A percentile compares a stretch with the other conserved stretches of the same genome.
phyloP scores from a whole-genome alignment of 2,888 invertebrate species.

The Tromatobia lineatoria region DNA sequence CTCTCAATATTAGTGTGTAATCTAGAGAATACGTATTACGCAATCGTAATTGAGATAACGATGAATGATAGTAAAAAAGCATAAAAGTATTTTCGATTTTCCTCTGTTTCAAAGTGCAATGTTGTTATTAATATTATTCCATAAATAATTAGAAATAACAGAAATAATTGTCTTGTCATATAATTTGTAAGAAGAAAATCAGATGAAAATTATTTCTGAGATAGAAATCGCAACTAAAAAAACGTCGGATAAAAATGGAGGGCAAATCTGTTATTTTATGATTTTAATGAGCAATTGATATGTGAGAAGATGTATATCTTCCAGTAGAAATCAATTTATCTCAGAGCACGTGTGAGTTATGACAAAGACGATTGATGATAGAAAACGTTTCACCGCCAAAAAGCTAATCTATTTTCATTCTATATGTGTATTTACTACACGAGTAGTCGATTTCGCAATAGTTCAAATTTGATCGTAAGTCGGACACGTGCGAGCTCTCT shows the following conservation, averaged over 20 bases:
- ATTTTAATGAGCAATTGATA: too few relatives aligned
- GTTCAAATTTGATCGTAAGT: slow-evolving; percentile 53
- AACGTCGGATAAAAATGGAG: neutral
- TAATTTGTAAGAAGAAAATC: neutral
- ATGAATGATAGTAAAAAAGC: too few relatives aligned
- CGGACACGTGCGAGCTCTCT: slow-evolving; percentile 48
- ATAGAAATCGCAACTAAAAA: neutral
- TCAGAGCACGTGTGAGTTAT: neutral
- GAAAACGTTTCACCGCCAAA: slow-evolving; percentile 41
- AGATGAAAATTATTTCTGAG: neutral
- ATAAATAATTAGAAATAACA: too few relatives aligned
- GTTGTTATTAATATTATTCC: too few relatives aligned
- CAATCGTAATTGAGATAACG: too few relatives aligned
- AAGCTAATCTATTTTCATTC: slow-evolving; percentile 52
- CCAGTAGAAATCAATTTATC: neutral
- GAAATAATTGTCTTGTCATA: too few relatives aligned
- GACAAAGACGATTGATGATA: neutral
- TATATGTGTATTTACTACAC: slow-evolving; percentile 37
- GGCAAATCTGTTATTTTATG: too few relatives aligned
- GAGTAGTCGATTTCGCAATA: slow-evolving; percentile 56
- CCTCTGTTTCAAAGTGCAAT: too few relatives aligned
- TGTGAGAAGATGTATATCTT: too few relatives aligned
- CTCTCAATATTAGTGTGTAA: too few relatives aligned
- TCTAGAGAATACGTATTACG: too few relatives aligned
- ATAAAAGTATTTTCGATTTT: too few relatives aligned